phyloP scores from a whole-genome alignment of 2,888 invertebrate genomes.

The Busseola fusca region DNA sequence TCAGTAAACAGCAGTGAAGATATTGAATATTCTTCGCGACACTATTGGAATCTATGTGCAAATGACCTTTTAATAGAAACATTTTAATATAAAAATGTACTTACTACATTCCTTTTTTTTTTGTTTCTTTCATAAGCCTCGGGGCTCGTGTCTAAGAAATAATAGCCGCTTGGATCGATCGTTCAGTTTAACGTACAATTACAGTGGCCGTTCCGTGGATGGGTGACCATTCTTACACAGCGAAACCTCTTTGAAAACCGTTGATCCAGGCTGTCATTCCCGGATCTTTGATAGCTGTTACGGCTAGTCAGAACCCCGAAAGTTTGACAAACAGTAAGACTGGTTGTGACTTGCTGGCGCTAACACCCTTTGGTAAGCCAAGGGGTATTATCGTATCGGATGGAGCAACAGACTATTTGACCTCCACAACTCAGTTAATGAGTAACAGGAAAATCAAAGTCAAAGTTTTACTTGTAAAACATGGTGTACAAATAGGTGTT shows the following conservation, averaged over 20 bases:
- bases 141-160: neutral
- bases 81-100: neutral
- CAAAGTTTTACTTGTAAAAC: too few relatives aligned
- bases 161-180: neutral
- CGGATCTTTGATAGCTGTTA: neutral
- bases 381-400: neutral
- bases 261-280: neutral
- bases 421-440: neutral
- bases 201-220: neutral
- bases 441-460: too few relatives aligned
- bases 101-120: neutral
- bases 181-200: neutral
- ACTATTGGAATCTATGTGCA: slow-evolving; percentile 21
- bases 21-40: slow-evolving; percentile 61
- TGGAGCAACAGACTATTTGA: neutral
- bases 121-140: neutral
- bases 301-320: neutral
- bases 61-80: slow-evolving; percentile 39
- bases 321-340: neutral
- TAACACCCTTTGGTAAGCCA: neutral
- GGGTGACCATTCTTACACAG: neutral
- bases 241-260: neutral
- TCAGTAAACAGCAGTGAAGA: slow-evolving; percentile 59
- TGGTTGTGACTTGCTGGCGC: neutral
- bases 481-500: too few relatives aligned